These are phyloP conservation scores for Neosalanx taihuensis DNA, from an alignment of 2,797 vertebrate species.

Conservation along the genomic window DNA sequence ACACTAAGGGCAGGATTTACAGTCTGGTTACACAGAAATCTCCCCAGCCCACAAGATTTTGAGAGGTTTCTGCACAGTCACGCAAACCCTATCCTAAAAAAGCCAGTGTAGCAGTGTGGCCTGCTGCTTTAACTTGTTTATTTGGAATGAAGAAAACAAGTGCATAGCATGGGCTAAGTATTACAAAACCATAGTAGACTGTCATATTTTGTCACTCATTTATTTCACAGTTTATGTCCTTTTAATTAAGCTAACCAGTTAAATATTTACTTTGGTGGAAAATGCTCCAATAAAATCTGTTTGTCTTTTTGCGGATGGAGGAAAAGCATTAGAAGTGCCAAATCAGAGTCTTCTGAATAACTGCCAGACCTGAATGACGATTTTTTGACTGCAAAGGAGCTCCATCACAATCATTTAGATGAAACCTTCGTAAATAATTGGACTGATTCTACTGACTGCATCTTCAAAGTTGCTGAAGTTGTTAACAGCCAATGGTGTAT, in stretches of 20 bases:
- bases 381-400: neutral
- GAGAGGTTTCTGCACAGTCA: constrained; percentile 51
- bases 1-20: constrained; percentile 47
- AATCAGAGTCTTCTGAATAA: constrained; percentile 5
- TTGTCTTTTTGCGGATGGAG: neutral
- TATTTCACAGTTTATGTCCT: constrained; percentile 8
- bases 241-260: neutral
- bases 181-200: constrained; percentile 57
- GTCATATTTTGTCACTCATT: constrained; percentile 53
- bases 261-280: neutral
- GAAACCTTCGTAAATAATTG: no score
- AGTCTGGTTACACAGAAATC: constrained; percentile 52
- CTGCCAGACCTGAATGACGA: neutral
- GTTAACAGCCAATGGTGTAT: no score
- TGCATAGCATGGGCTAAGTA: constrained; percentile 42
- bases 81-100: constrained; percentile 55
- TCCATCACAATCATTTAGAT: neutral
- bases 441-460: no score
- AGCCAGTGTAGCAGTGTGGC: constrained; percentile 36
- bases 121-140: constrained; percentile 61
- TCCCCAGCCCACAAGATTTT: constrained; percentile 50
- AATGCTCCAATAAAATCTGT: neutral
- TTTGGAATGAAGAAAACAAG: constrained; percentile 62
- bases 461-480: no score
- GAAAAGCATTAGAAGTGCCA: neutral